Conservation (phyloP, 2,113 vertebrate genomes). For the Sturnira hondurensis region DNA sequence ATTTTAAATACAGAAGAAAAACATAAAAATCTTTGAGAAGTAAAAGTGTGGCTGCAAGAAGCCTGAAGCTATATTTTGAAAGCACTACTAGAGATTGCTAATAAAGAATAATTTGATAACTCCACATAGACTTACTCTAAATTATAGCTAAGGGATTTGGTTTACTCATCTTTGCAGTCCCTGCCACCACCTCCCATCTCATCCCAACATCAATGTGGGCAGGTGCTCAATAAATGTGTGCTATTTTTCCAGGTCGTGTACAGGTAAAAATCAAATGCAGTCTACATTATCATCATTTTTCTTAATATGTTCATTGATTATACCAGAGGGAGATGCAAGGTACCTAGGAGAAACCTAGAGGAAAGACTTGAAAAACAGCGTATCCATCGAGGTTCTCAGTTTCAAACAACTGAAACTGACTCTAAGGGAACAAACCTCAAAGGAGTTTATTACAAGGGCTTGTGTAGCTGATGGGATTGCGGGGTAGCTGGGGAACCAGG, state of each 20-base stretch:
- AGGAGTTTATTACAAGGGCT: background rate
- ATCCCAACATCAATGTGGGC: background rate
- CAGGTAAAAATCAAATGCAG: background rate
- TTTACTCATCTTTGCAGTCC: background rate
- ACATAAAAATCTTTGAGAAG: background rate
- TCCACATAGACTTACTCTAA: background rate
- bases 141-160: background rate
- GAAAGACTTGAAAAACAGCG: conserved; percentile 2
- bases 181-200: background rate
- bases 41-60: background rate
- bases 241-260: background rate
- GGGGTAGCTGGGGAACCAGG: background rate
- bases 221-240: background rate
- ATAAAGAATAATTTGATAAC: background rate
- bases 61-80: background rate
- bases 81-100: background rate
- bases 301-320: background rate
- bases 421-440: background rate
- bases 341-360: background rate
- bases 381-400: background rate
- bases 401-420: background rate
- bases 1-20: conserved; percentile 10
- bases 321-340: background rate
- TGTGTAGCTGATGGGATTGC: background rate
- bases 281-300: background rate